Base-by-base conservation (phyloP, 2,888 invertebrate species). In the Morpho helenor region DNA sequence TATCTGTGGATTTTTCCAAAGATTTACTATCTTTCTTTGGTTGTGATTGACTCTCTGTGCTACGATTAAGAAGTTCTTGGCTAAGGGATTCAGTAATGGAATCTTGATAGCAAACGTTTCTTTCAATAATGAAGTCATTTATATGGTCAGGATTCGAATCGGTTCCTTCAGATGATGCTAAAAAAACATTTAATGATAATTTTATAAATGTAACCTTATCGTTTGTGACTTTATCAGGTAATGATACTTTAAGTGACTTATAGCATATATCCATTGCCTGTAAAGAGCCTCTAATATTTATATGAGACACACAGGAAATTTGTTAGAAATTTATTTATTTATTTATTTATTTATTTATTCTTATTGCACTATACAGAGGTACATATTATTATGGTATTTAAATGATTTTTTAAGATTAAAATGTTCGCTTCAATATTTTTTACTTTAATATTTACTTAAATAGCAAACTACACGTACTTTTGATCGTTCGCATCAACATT, bases 61-160 rank as follows among this genome's bases (percentile, higher is more conserved):
- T 89, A 45, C 80, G 68, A 63, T 84, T 87, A 0, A 88, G 68
- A 0, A 89, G 66, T 42, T 91, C 91, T 60, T 91, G 91, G 43
- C 85, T 83, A 0, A 85, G 65, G 0, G 91, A 91, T 52, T 91
- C 91, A 0, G 89, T 85, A 23, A 91, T 68, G 0, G 91, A 91
- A 52, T 91, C 91, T 69, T 91, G 91, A 65, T 87, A 91, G 65
- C 91, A 91, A 0, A 91, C 83, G 60, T 91, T 91, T 3, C 91
- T 66, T 73, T 91, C 91, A 0, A 91, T 66, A 8, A 91, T 83
- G 61, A 87, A 91, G 56, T 91, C 91, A 67, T 87, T 89, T 63
- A 82, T 77, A 60, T 85, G 77, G n/a, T 89, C 91, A 56, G 83
- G 85, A 61, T 81, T 80, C 0, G 84, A 85, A 7, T 87, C 84